These are phyloP conservation scores for Gasterosteus nipponicus DNA, from an alignment of 2,113 vertebrate species.

Conservation along the genomic window DNA sequence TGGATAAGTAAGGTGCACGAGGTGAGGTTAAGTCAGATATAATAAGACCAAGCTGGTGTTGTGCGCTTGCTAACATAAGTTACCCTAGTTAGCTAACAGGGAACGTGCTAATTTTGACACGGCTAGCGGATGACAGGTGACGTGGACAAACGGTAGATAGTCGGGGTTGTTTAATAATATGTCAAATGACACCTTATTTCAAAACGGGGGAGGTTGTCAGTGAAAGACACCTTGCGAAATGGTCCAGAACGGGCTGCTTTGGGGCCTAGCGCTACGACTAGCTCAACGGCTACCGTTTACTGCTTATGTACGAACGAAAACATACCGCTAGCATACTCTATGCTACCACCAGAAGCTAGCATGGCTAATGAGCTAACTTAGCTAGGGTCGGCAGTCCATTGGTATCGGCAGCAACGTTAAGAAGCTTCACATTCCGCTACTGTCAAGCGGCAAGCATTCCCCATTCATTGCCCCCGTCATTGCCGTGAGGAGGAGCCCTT, in stretches of 20 bases:
- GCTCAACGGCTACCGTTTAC: slow-evolving; percentile 52
- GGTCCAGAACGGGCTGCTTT: slow-evolving; percentile 37
- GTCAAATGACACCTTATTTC: background rate
- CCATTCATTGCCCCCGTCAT: background rate
- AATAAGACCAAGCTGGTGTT: slow-evolving; percentile 7
- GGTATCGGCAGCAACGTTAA: slow-evolving; percentile 1
- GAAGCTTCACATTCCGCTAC: background rate
- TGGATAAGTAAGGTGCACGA: background rate
- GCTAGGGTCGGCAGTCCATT: slow-evolving; percentile 30
- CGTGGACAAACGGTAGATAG: background rate
- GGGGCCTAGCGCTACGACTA: slow-evolving; percentile 65
- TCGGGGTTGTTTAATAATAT: background rate
- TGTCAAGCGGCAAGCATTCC: background rate
- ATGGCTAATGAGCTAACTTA: slow-evolving; percentile 19
- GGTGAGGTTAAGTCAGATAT: slow-evolving; percentile 25
- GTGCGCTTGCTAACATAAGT: slow-evolving; percentile 19
- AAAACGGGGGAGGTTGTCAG: background rate
- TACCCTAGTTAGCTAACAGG: slow-evolving; percentile 25
- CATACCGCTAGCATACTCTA: slow-evolving; percentile 35
- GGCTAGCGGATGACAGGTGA: slow-evolving; percentile 28
- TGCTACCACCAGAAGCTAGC: slow-evolving; percentile 36
- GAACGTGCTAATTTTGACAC: slow-evolving; percentile 35
- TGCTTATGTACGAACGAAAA: slow-evolving; percentile 56
- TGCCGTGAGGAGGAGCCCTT: background rate
- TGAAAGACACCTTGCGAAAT: background rate